These are phyloP conservation scores for Drosophila fungiperda DNA, from an alignment of 2,888 invertebrate species.

Conservation along the genomic window DNA sequence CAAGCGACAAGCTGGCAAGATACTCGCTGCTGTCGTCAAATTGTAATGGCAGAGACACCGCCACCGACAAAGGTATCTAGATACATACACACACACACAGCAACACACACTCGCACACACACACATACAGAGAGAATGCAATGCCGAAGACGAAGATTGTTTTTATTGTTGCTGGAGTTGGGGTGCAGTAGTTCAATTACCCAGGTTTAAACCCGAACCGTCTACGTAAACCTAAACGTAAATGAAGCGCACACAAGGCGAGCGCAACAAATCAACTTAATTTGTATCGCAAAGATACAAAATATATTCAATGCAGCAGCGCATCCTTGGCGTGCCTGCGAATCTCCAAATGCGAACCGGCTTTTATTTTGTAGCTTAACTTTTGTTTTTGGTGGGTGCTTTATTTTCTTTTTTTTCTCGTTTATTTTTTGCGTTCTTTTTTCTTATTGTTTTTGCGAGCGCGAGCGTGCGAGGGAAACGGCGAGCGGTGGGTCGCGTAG, in stretches of 20 bases:
- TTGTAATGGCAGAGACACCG: conserved; percentile 49
- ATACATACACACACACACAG: conserved; percentile 56
- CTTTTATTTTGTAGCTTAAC: conserved; percentile 39
- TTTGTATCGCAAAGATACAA: conserved; percentile 78
- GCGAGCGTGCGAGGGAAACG: background rate
- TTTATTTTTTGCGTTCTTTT: conserved; percentile 7
- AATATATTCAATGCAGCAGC: conserved; percentile 53
- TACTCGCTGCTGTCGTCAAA: conserved; percentile 42
- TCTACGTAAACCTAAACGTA: conserved; percentile 8
- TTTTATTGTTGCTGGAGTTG: conserved; percentile 14
- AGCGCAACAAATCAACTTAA: conserved; percentile 69
- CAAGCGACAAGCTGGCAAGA: conserved; percentile 59
- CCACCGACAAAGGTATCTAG: conserved; percentile 76
- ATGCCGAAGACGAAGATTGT: conserved; percentile 31
- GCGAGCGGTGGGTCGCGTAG: conserved; percentile 9
- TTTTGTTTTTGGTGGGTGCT: conserved; percentile 53
- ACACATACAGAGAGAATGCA: conserved; percentile 12
- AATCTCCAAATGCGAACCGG: conserved; percentile 60
- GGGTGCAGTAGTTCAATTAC: conserved; percentile 63
- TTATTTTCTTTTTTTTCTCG: conserved; percentile 1
- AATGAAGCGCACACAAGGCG: conserved; percentile 38
- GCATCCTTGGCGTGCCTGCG: conserved; percentile 67
- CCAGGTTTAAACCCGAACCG: conserved; percentile 31
- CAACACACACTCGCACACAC: background rate
- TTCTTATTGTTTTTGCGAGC: conserved; percentile 29